Conservation (phyloP, 2,797 vertebrate genomes). For the Paratrypauchen microcephalus region DNA sequence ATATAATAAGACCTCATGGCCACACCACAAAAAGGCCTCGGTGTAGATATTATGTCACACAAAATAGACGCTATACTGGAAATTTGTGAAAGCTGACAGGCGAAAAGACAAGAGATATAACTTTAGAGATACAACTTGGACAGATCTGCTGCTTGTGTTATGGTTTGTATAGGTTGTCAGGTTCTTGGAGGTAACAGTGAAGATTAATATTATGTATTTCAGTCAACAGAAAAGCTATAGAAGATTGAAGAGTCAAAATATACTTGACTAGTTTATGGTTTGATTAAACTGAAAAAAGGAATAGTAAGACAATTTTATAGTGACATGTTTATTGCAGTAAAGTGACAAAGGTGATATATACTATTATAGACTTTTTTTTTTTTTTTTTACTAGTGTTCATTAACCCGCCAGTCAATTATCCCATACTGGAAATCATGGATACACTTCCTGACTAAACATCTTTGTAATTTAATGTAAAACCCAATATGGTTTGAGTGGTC, state of each 20-base stretch:
- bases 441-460: too few relatives aligned
- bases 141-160: not conserved
- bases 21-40: not conserved
- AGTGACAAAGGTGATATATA: too few relatives aligned
- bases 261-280: too few relatives aligned
- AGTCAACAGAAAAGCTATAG: not conserved
- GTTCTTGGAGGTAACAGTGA: not conserved
- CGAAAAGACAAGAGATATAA: not conserved
- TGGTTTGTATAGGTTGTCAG: not conserved
- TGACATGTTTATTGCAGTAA: too few relatives aligned
- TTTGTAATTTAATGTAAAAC: too few relatives aligned
- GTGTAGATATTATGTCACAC: not conserved
- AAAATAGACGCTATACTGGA: not conserved
- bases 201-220: not conserved
- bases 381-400: too few relatives aligned
- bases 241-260: not conserved
- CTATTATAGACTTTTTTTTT: too few relatives aligned
- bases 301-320: too few relatives aligned
- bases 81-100: not conserved
- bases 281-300: too few relatives aligned
- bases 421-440: too few relatives aligned
- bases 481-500: too few relatives aligned
- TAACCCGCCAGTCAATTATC: too few relatives aligned
- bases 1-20: conserved; percentile 13
- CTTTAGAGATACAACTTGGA: not conserved